Conservation (phyloP, 1,140 invertebrate genomes). For the Drosophila lowei region DNA sequence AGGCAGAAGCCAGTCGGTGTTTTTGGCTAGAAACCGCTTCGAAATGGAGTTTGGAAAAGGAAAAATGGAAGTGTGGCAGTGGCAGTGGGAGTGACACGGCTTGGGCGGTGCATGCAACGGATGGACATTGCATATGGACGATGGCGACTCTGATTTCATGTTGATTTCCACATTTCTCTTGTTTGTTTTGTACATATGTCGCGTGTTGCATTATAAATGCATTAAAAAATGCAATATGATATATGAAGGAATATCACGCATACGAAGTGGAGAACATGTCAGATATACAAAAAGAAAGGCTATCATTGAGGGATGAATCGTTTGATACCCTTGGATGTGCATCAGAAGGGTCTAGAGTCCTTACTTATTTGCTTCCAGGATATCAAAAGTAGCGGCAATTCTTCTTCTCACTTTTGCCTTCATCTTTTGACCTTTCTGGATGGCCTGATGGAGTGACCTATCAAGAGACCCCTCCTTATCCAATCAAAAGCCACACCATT, state of each 20-base stretch:
- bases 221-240: conserved; percentile 63
- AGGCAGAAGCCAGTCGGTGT: conserved; percentile 12
- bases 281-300: no score
- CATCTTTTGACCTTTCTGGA: conserved; percentile 65
- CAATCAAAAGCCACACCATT: neutral
- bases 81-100: neutral
- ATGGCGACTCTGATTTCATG: conserved; percentile 32
- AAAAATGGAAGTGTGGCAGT: neutral
- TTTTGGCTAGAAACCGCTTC: conserved; percentile 31
- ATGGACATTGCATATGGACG: conserved; percentile 68
- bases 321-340: no score
- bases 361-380: neutral
- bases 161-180: conserved; percentile 6
- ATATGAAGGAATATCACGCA: conserved; percentile 56
- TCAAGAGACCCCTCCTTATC: no score
- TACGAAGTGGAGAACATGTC: conserved; percentile 22
- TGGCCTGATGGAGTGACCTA: conserved; percentile 4
- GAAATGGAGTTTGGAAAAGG: conserved; percentile 32
- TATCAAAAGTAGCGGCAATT: conserved; percentile 8
- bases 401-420: conserved; percentile 1
- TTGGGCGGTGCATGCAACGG: conserved; percentile 28
- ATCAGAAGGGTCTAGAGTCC: neutral
- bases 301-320: no score
- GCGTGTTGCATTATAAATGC: conserved; percentile 71
- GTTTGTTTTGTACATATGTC: conserved; percentile 25